These are phyloP conservation scores for Anthopleura xanthogrammica DNA, from an alignment of 92 coral and sea anemone genomes.

Conservation along the genomic window DNA sequence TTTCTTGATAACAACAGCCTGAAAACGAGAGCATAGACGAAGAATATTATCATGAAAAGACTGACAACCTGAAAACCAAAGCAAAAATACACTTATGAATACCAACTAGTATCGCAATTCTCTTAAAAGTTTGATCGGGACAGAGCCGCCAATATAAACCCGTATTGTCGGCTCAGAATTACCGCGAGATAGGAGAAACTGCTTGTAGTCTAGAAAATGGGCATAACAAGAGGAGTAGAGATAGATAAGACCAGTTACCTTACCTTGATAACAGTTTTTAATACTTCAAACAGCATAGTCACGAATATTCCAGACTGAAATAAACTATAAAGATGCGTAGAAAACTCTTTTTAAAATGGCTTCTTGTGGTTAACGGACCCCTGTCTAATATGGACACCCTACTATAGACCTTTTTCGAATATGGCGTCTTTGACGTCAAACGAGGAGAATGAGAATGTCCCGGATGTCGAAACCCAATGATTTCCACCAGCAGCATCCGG, in stretches of 20 bases:
- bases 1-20: constrained; percentile 52
- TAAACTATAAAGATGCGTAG: constrained; percentile 38
- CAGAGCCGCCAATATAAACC: no score
- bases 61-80: constrained; percentile 47
- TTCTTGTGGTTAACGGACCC: background rate
- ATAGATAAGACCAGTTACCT: background rate
- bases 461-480: no score
- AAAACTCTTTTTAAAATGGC: background rate
- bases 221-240: no score
- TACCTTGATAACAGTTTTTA: constrained; percentile 72
- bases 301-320: constrained; percentile 77
- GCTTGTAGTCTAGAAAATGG: no score
- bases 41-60: constrained; percentile 53
- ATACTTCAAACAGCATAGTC: constrained; percentile 78
- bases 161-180: no score
- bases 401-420: no score
- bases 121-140: background rate
- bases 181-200: no score
- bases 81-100: background rate
- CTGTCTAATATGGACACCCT: no score
- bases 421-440: no score
- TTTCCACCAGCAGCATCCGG: no score
- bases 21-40: constrained; percentile 63
- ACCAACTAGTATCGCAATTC: no score
- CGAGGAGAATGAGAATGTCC: no score